phyloP scores from a whole-genome alignment of 1,140 invertebrate genomes.

The Drosophila sp. region DNA sequence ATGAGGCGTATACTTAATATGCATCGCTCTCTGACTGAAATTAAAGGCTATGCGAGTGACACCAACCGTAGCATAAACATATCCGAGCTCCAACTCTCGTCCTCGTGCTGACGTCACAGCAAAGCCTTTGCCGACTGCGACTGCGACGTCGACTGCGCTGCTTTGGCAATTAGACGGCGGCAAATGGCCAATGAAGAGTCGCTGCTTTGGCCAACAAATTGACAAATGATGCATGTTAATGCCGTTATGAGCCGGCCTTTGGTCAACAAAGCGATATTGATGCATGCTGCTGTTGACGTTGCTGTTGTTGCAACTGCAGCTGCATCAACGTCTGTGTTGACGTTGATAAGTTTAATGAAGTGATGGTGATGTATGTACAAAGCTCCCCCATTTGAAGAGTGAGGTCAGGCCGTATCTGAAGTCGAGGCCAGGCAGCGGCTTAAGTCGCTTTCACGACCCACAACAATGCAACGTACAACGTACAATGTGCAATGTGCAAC shows the following conservation, averaged over 20 bases:
- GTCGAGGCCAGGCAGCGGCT: slow-evolving; percentile 19
- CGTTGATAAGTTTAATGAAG: slow-evolving; percentile 74
- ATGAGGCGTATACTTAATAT: slow-evolving; percentile 46
- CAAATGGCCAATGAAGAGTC: not conserved
- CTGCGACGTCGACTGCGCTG: slow-evolving; percentile 12
- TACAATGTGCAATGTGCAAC: too few species aligned
- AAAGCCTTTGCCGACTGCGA: too few species aligned
- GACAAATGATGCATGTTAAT: slow-evolving; percentile 74
- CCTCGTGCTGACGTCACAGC: not conserved
- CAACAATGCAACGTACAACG: slow-evolving; percentile 29
- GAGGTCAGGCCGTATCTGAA: slow-evolving; percentile 19
- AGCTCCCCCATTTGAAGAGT: too few species aligned
- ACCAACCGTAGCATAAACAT: slow-evolving; percentile 10
- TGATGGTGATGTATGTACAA: slow-evolving; percentile 55
- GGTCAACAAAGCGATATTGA: slow-evolving; percentile 53
- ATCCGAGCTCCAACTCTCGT: not conserved
- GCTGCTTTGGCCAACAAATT: slow-evolving; percentile 22
- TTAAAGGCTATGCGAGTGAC: slow-evolving; percentile 29
- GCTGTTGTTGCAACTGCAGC: not conserved
- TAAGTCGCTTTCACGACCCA: slow-evolving; percentile 36
- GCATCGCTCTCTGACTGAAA: slow-evolving; percentile 15
- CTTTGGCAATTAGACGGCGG: slow-evolving; percentile 24
- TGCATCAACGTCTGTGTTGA: slow-evolving; percentile 33
- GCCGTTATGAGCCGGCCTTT: slow-evolving; percentile 25
- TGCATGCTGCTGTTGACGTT: slow-evolving; percentile 25